These are phyloP conservation scores for Drosophila subobscura DNA, from an alignment of 1,140 invertebrate genomes.

Conservation along the genomic window DNA sequence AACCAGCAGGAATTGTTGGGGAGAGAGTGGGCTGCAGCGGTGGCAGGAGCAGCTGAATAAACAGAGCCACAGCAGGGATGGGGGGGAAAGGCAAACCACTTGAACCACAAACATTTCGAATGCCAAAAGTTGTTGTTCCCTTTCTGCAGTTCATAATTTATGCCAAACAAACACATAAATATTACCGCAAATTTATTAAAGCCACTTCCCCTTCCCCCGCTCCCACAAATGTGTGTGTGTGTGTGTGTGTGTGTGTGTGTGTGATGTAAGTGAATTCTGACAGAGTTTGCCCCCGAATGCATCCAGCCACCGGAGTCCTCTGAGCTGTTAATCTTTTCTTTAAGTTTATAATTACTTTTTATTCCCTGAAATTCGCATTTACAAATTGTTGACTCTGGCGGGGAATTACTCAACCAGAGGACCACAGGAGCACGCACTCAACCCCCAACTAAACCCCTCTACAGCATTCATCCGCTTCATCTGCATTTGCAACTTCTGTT, in stretches of 20 bases:
- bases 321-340: slow-evolving; percentile 68
- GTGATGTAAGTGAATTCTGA: slow-evolving; percentile 27
- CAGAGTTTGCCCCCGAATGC: neutral
- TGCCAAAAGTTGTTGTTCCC: slow-evolving; percentile 43
- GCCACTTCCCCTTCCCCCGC: slow-evolving; percentile 11
- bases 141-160: slow-evolving; percentile 54
- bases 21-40: neutral
- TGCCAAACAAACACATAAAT: slow-evolving; percentile 50
- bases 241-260: slow-evolving; percentile 5
- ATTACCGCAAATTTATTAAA: slow-evolving; percentile 66
- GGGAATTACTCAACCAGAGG: slow-evolving; percentile 30
- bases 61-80: slow-evolving; percentile 5
- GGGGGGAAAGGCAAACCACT: slow-evolving; percentile 55
- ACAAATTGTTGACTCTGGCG: slow-evolving; percentile 53
- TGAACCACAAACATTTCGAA: slow-evolving; percentile 62
- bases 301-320: neutral
- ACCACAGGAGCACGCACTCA: neutral
- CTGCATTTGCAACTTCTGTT: slow-evolving; percentile 12
- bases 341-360: slow-evolving; percentile 76
- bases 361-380: slow-evolving; percentile 48
- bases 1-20: slow-evolving; percentile 15
- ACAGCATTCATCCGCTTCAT: neutral
- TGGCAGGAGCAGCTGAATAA: slow-evolving; percentile 31
- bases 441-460: neutral
- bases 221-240: slow-evolving; percentile 1